A percentile compares a stretch with the other conserved stretches of the same genome.
These are phyloP conservation scores for Tenualosa thibaudeaui DNA, from an alignment of 2,797 vertebrate species.

Conservation along the genomic window DNA sequence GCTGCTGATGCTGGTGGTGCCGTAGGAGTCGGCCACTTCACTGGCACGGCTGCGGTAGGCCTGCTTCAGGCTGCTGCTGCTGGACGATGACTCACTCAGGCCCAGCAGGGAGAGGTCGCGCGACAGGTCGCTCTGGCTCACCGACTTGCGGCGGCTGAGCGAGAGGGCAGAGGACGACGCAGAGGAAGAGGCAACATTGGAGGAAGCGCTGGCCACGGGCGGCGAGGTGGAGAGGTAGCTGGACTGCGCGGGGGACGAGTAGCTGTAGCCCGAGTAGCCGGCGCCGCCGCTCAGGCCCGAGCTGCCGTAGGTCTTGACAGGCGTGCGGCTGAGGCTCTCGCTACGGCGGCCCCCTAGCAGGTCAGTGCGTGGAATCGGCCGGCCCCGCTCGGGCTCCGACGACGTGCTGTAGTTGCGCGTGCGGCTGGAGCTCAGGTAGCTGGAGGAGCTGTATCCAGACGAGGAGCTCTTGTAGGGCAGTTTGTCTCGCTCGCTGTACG, in stretches of 20 bases:
- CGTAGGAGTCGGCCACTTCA: conserved; percentile 73
- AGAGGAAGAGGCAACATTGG: conserved; percentile 41
- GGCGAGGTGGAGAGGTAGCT: conserved; percentile 76
- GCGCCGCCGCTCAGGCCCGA: conserved; percentile 82
- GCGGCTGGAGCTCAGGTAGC: conserved; percentile 74
- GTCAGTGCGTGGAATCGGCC: conserved; percentile 79
- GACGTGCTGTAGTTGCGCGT: conserved; percentile 78
- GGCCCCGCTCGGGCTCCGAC: conserved; percentile 76
- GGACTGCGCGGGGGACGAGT: conserved; percentile 67
- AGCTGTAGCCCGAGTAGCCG: conserved; percentile 70
- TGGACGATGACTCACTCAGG: conserved; percentile 69
- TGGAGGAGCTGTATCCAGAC: conserved; percentile 63
- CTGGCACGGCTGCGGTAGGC: conserved; percentile 77
- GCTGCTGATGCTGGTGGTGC: conserved; percentile 56
- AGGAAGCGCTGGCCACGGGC: conserved; percentile 43
- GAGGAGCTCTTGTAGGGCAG: conserved; percentile 74
- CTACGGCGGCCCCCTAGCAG: conserved; percentile 74
- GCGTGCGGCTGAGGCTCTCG: conserved; percentile 80
- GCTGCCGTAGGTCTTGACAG: conserved; percentile 66
- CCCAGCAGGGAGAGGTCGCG: conserved; percentile 84
- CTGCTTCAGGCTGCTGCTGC: conserved; percentile 75
- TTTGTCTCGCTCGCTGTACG: conserved; percentile 80
- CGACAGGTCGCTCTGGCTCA: conserved; percentile 91
- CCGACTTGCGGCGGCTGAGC: conserved; percentile 84
- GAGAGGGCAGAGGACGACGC: conserved; percentile 65